A percentile compares a stretch with the other conserved stretches of the same genome.
Evolutionary conservation across 2,113 vertebrate species (phyloP).

Genomic region (Murina feae): DNA sequence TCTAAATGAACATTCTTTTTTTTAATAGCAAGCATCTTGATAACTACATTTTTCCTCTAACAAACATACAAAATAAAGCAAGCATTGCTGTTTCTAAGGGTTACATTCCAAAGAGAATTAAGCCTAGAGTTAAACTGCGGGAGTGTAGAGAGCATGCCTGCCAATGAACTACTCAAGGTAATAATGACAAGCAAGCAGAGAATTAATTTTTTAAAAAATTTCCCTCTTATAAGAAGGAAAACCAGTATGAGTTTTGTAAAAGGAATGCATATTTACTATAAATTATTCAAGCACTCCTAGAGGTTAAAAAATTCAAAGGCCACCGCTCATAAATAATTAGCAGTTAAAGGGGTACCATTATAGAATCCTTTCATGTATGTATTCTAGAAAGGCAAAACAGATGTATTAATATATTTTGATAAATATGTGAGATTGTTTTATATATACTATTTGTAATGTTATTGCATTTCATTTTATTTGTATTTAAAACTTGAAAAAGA

Average conservation of each 20-base stretch:
- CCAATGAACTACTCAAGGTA: neutral
- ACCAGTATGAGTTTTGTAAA: constrained; percentile 29
- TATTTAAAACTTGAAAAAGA: constrained; percentile 31
- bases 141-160: neutral
- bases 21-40: neutral
- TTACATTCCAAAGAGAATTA: neutral
- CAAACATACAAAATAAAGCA: constrained; percentile 11
- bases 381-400: neutral
- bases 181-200: neutral
- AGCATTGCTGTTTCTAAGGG: neutral
- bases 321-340: constrained; percentile 59
- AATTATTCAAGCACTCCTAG: constrained; percentile 58
- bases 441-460: neutral
- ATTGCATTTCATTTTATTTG: constrained; percentile 31
- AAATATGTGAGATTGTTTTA: constrained; percentile 11
- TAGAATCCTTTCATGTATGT: neutral
- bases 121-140: neutral
- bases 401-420: neutral
- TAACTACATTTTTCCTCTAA: neutral
- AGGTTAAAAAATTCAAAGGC: constrained; percentile 63
- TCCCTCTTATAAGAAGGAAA: constrained; percentile 37
- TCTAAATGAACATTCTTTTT: neutral
- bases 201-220: neutral
- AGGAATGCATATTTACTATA: constrained; percentile 42
- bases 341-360: neutral